Conservation (phyloP, 2,113 vertebrate species). For the Diadophis punctatus region DNA sequence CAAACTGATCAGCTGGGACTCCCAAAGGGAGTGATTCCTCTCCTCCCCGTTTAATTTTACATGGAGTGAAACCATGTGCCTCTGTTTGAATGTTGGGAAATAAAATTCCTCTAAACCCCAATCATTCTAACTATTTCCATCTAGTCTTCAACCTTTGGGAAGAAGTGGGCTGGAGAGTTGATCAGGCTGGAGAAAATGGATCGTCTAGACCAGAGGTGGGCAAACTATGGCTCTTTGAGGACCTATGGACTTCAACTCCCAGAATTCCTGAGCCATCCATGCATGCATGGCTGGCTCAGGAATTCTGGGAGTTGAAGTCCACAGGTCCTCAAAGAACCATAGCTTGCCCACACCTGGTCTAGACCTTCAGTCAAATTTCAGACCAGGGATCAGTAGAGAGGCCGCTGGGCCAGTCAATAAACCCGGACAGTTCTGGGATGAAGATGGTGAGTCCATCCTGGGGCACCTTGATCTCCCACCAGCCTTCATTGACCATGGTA, state of each 20-base stretch:
- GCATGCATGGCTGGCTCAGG: too few relatives aligned
- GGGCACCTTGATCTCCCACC: background rate
- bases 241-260: too few relatives aligned
- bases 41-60: background rate
- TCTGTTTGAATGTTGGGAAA: background rate
- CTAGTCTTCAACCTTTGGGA: background rate
- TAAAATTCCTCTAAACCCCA: background rate
- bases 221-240: too few relatives aligned
- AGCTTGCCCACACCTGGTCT: too few relatives aligned
- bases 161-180: background rate
- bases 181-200: background rate
- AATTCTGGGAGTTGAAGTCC: too few relatives aligned
- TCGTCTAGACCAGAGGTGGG: too few relatives aligned
- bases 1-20: background rate
- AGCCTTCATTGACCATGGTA: background rate
- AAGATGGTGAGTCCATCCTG: background rate
- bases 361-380: background rate
- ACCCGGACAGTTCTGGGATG: background rate
- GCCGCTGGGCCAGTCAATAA: background rate
- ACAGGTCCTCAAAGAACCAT: too few relatives aligned
- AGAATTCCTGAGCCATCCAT: too few relatives aligned
- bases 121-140: background rate
- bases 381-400: background rate
- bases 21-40: too few relatives aligned
- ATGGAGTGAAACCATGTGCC: background rate